phyloP scores from a whole-genome alignment of 2,113 vertebrate genomes.

The Chlorodrepanis virens region DNA sequence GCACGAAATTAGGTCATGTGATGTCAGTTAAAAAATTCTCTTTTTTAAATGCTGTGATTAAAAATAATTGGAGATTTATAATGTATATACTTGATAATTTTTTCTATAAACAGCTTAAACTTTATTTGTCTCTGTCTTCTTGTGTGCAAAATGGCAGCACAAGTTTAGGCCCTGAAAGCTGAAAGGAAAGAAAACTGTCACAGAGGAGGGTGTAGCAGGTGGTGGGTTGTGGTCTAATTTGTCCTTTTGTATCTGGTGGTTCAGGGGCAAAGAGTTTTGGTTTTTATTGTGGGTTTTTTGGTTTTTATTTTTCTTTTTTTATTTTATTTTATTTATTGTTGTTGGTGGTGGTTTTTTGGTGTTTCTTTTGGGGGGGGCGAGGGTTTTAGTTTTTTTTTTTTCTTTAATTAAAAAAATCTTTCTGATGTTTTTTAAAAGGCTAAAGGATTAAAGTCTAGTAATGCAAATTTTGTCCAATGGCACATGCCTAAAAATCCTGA shows the following conservation, averaged over 20 bases:
- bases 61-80: neutral
- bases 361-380: too few relatives aligned
- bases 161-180: neutral
- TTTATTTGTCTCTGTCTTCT: neutral
- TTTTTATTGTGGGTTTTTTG: fast-evolving
- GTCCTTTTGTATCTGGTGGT: fast-evolving
- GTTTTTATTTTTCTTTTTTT: too few relatives aligned
- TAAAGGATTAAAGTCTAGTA: neutral
- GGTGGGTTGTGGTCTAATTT: neutral
- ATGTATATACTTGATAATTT: neutral
- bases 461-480: neutral
- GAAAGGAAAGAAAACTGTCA: neutral
- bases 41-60: neutral
- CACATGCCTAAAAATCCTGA: neutral
- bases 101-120: neutral
- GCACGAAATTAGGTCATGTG: neutral
- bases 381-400: neutral
- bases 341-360: neutral
- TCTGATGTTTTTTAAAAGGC: neutral
- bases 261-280: neutral
- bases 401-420: neutral
- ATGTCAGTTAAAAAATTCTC: neutral
- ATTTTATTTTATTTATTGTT: neutral
- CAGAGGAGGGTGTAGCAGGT: fast-evolving
- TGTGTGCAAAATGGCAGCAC: neutral